A percentile compares a stretch with the other conserved stretches of the same genome.
These are phyloP conservation scores for Scrobipalpa costella DNA, from an alignment of 2,888 invertebrate genomes.

Conservation along the genomic window DNA sequence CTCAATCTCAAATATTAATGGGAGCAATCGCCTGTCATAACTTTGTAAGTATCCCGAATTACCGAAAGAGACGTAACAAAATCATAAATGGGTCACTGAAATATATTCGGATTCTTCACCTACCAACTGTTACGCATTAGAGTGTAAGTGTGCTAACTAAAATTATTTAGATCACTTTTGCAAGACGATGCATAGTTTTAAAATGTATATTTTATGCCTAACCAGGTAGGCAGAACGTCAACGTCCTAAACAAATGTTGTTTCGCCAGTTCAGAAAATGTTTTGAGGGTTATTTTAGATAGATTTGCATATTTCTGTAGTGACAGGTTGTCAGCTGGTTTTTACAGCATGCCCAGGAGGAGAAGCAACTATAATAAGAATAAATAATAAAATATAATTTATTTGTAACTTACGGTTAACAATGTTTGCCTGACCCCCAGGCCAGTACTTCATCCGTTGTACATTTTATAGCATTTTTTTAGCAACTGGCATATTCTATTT, in stretches of 20 bases:
- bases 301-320: too few species aligned
- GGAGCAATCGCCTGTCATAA: conserved; percentile 5
- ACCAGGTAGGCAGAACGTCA: too few species aligned
- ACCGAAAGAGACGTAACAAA: background rate
- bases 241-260: too few species aligned
- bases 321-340: background rate
- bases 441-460: too few species aligned
- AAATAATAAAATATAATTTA: too few species aligned
- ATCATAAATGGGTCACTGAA: conserved; percentile 6
- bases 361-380: too few species aligned
- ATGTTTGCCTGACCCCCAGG: too few species aligned
- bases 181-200: background rate
- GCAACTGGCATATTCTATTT: too few species aligned
- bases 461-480: too few species aligned
- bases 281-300: too few species aligned
- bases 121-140: background rate
- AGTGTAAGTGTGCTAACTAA: background rate
- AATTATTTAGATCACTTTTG: background rate
- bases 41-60: background rate
- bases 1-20: background rate
- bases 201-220: background rate
- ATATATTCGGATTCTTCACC: background rate
- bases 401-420: too few species aligned
- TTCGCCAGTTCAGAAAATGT: too few species aligned
- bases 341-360: background rate